Evolutionary conservation across 2,888 invertebrate species (phyloP), one percentile per base, ranked within the genome.

Genomic region (Lampropteryx suffumata): DNA sequence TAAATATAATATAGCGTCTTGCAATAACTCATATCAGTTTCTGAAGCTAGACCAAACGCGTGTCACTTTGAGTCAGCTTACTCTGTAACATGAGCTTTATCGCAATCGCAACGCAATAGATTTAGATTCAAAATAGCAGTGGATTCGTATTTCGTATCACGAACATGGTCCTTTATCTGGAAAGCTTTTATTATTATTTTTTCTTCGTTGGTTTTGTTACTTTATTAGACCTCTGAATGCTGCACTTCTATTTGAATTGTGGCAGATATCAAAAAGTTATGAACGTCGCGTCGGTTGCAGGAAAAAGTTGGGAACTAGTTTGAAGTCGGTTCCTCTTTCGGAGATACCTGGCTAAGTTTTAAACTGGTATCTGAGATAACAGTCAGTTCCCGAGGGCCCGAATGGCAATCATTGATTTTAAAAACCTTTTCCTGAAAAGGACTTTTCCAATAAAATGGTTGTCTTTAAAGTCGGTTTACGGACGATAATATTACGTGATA

Each of bases 1-100:
- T 52, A 43, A 39, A 29, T 40, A 34, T 33, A 10, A 17, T 12
- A 24, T 30, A 12, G 13, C 29, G 33, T 37, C 47, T 13, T 14
- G 40, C 37, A 42, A 43, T 51, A 46, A 42, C 33, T 51, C 37
- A 46, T 51, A 42, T 39, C 29, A 28, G 37, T 47, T 41, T 37
- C 12, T 21, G 33, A 14, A 30, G 11, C 36, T 41, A 34, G 36
- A 32, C 24, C 35, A 8, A 24, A 21, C 28, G n/a, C 11, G 4
- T 32, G 41, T 41, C 41, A 24, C 32, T 41, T 32, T 5, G 11
- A 21, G 17, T 17, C 29, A 24, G 12, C 41, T 32, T 12, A 11
- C 32, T 29, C 10, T 13, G 30, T 32, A 42, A 33, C 32, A 7
- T 24, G 24, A 24, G 12, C 30, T 41, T 24, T 32, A 24, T 24